Evolutionary conservation across 2,888 invertebrate genomes (phyloP), one percentile per base, ranked within the genome.

Genomic region (Chrysodeixis includens): DNA sequence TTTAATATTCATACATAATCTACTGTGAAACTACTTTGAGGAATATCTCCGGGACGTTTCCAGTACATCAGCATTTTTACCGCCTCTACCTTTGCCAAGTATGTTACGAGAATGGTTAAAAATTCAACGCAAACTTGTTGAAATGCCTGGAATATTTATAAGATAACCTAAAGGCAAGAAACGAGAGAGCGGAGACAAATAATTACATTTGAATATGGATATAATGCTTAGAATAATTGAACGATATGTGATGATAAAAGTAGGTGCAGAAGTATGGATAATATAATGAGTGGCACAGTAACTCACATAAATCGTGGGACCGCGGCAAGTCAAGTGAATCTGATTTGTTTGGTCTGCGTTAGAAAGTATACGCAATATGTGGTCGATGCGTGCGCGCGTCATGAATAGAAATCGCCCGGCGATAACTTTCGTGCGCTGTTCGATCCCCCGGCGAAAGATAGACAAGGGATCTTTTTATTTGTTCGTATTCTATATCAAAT

Each of bases 351-450:
- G 73, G 70, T 57, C 71, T 76, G 66, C 68, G 66, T 69, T 78
- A 74, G 82, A 83, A 82, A 81, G 82, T 79, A 69, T 74, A 75
- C 76, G 78, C 76, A 77, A 79, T 73, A 81, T 81, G 83, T 81
- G 78, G 66, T 60, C 63, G 56, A 83, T 82, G 86, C 78, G 82
- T 82, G 69, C 66, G 65, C 85, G 65, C 86, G 89, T 83, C 88
- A 88, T 91, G 93, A 93, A 93, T 93, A 93, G 93, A 93, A 93
- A 93, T 93, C 91, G 88, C 87, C 90, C 81, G 85, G 84, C 87
- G 88, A 88, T 90, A 90, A 90, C 85, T 89, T 88, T 87, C 85
- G 54, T 73, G 67, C 60, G 46, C 18, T 20, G 18, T 72, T 65
- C 71, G 76, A 77, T 80, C 82, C 81, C 83, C 76, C 78, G 67